Percentiles rank a stretch among this genome's conserved stretches.
These are phyloP conservation scores for Suillia variegata DNA, from an alignment of 2,888 invertebrate genomes.

Conservation along the genomic window DNA sequence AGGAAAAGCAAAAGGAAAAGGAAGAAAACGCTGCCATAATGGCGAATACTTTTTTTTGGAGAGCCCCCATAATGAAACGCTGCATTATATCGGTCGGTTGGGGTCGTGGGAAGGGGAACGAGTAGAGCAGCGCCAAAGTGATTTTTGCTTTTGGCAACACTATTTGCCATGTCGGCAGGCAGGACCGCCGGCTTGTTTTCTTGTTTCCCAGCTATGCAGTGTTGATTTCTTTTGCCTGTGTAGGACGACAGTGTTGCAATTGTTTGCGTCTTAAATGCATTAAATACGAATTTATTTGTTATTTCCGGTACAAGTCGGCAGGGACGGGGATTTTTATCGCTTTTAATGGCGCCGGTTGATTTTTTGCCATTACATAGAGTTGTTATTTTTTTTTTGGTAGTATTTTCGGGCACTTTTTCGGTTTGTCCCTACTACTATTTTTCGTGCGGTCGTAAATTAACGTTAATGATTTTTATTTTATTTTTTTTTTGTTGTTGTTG, in stretches of 20 bases:
- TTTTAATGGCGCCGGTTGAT: neutral
- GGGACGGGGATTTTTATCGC: neutral
- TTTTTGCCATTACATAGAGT: neutral
- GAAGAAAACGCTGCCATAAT: neutral
- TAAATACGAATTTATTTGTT: constrained; percentile 48
- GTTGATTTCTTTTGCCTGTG: constrained; percentile 13
- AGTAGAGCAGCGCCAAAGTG: constrained; percentile 24
- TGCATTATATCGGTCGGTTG: neutral
- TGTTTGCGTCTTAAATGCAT: constrained; percentile 46
- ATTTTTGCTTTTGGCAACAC: constrained; percentile 27
- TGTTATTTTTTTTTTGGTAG: neutral
- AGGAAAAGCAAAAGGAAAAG: no score
- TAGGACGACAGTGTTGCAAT: constrained; percentile 41
- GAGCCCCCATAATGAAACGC: neutral
- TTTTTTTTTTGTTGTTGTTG: no score
- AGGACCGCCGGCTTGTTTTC: neutral
- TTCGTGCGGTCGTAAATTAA: no score
- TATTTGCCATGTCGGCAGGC: constrained; percentile 17
- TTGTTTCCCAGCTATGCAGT: constrained; percentile 7
- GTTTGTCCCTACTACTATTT: neutral
- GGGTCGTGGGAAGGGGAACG: neutral
- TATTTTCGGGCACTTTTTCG: neutral
- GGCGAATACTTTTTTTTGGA: neutral
- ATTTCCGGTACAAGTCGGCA: neutral
- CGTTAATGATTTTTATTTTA: no score